A percentile compares a stretch with the other conserved stretches of the same genome.
Evolutionary conservation across 2,113 vertebrate species (phyloP).

Genomic region (Psettodes erumei): DNA sequence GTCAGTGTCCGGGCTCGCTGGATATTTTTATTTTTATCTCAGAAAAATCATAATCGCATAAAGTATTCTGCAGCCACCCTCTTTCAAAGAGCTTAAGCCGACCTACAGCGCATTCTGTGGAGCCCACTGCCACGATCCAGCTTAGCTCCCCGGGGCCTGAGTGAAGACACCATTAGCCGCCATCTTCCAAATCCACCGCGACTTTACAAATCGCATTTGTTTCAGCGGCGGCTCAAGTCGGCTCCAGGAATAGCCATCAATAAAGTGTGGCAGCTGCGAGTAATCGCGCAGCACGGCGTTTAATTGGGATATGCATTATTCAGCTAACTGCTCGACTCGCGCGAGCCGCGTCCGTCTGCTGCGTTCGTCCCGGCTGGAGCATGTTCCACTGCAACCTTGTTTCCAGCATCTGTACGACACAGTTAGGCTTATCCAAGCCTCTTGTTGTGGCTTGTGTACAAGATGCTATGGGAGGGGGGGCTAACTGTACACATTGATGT

Average conservation of each 20-base stretch:
- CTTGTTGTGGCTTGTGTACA: slow-evolving; percentile 4
- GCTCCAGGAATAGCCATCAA: slow-evolving; percentile 47
- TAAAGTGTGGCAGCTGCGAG: slow-evolving; percentile 48
- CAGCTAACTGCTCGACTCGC: slow-evolving; percentile 38
- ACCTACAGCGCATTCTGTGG: slow-evolving; percentile 9
- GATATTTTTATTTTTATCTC: slow-evolving; percentile 13
- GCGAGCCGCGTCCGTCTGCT: slow-evolving; percentile 16
- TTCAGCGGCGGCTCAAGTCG: slow-evolving; percentile 26
- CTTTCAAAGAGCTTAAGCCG: slow-evolving; percentile 26
- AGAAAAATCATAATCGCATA: slow-evolving; percentile 28
- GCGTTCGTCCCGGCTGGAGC: slow-evolving; percentile 42
- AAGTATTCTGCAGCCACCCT: slow-evolving; percentile 2
- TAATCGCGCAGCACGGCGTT: slow-evolving; percentile 42
- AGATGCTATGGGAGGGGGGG: neutral
- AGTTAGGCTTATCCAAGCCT: slow-evolving; percentile 25
- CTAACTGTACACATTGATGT: neutral
- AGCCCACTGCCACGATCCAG: neutral
- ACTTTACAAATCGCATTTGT: slow-evolving; percentile 20
- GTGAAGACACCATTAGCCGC: slow-evolving; percentile 42
- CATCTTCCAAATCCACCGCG: slow-evolving; percentile 33
- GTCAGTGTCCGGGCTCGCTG: slow-evolving; percentile 1
- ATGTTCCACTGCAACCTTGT: slow-evolving; percentile 50
- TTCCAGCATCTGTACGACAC: slow-evolving; percentile 23
- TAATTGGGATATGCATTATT: slow-evolving; percentile 71
- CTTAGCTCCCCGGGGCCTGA: slow-evolving; percentile 28